Conservation (phyloP, 2,888 invertebrate genomes). For the Orchesellides sinensis region DNA sequence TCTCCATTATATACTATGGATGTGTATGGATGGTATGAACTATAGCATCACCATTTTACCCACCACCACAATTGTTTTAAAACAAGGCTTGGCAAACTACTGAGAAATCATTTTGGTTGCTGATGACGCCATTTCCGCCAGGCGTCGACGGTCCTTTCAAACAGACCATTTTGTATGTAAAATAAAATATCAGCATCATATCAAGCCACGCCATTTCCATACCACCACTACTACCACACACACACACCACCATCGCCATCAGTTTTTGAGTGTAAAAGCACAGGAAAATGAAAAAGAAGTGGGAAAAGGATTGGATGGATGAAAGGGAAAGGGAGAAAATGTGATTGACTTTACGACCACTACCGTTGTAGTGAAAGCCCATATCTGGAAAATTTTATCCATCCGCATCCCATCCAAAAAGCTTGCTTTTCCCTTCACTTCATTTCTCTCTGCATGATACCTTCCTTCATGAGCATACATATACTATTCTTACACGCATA, state of each 20-base stretch:
- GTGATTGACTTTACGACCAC: conserved; percentile 47
- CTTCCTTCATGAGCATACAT: no score
- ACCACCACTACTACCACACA: conserved; percentile 6
- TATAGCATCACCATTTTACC: neutral
- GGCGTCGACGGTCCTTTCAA: conserved; percentile 44
- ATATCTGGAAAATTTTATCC: conserved; percentile 8
- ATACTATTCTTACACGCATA: no score
- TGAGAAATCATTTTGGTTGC: conserved; percentile 43
- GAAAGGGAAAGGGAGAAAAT: conserved; percentile 38
- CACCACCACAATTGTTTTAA: neutral
- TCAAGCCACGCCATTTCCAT: conserved; percentile 55
- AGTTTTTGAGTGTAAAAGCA: no score
- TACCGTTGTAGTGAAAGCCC: neutral
- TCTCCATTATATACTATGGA: neutral
- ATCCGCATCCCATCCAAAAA: neutral
- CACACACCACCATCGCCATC: no score
- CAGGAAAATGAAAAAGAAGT: conserved; percentile 18
- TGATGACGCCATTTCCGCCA: conserved; percentile 55
- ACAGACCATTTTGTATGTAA: conserved; percentile 43
- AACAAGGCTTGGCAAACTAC: neutral
- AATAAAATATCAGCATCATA: conserved; percentile 52
- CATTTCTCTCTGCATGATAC: no score
- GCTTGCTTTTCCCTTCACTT: no score
- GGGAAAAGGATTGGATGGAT: neutral
- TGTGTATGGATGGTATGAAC: neutral